Conservation (phyloP, 2,797 vertebrate species). For the Poecilia gillii region DNA sequence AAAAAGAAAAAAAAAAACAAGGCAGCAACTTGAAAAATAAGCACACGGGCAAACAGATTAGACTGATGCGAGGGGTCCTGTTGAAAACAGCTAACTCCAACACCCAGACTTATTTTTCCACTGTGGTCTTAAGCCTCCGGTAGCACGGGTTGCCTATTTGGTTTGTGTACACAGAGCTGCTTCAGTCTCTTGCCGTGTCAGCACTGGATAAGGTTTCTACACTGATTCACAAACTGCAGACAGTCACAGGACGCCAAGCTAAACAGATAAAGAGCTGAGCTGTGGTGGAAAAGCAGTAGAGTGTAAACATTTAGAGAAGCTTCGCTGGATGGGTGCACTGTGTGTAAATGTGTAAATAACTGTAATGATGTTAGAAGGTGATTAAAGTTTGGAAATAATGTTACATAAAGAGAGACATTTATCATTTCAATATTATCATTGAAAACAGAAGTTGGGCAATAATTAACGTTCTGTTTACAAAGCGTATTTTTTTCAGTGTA, state of each 20-base stretch:
- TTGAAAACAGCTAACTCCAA: slow-evolving; percentile 58
- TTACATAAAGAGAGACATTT: background rate
- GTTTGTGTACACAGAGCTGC: slow-evolving; percentile 22
- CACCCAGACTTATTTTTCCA: slow-evolving; percentile 30
- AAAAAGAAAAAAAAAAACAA: slow-evolving; percentile 9
- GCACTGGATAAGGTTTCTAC: slow-evolving; percentile 14
- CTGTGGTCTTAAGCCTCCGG: slow-evolving; percentile 29
- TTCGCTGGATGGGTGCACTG: background rate
- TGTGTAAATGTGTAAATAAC: background rate
- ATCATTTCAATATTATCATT: background rate
- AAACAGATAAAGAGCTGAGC: slow-evolving; percentile 31
- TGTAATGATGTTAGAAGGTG: slow-evolving; percentile 5
- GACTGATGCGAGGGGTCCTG: slow-evolving; percentile 12
- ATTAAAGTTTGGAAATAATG: background rate
- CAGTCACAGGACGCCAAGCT: slow-evolving; percentile 16
- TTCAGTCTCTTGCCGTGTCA: slow-evolving; percentile 29
- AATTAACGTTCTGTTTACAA: slow-evolving; percentile 46
- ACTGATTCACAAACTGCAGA: slow-evolving; percentile 45
- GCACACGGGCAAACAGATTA: slow-evolving; percentile 1
- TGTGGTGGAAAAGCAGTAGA: background rate
- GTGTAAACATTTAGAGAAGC: slow-evolving; percentile 33
- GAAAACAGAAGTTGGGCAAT: slow-evolving; percentile 13
- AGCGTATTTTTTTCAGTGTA: slow-evolving; percentile 42
- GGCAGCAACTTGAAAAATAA: slow-evolving; percentile 36
- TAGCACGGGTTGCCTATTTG: slow-evolving; percentile 41